Evolutionary conservation across 2,888 invertebrate genomes (phyloP).

Genomic region (Rotaria macrura): DNA sequence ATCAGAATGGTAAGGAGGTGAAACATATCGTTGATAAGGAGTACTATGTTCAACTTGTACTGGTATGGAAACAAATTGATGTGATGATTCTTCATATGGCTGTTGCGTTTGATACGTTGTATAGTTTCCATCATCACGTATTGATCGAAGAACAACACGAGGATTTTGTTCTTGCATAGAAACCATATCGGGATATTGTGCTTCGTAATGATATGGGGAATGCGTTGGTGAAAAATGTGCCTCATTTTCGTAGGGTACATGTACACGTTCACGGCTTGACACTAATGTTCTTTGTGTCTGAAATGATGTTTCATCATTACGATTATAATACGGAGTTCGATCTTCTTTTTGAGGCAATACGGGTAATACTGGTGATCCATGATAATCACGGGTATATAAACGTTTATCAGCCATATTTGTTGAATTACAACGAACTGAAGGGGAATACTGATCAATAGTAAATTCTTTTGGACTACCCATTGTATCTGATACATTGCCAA

Average conservation of each 20-base stretch:
- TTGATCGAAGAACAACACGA: not conserved
- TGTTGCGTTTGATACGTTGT: not conserved
- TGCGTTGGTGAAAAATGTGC: not conserved
- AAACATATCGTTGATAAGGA: not conserved
- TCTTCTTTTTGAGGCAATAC: not conserved
- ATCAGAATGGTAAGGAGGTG: not conserved
- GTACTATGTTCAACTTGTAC: not conserved
- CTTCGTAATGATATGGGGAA: not conserved
- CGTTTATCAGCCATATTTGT: not conserved
- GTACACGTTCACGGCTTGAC: not conserved
- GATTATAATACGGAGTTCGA: not conserved
- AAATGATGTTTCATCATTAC: not conserved
- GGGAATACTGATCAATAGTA: not conserved
- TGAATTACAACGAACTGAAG: not conserved
- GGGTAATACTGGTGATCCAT: not conserved
- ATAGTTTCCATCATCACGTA: not conserved
- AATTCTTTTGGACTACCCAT: not conserved
- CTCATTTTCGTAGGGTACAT: not conserved
- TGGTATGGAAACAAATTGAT: not conserved
- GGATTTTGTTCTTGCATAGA: not conserved
- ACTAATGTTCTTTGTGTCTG: not conserved
- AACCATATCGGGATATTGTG: not conserved
- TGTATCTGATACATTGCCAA: not conserved
- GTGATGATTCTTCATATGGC: not conserved
- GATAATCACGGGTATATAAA: not conserved